Evolutionary conservation across 2,113 vertebrate genomes (phyloP).

Genomic region (Alosa alosa): DNA sequence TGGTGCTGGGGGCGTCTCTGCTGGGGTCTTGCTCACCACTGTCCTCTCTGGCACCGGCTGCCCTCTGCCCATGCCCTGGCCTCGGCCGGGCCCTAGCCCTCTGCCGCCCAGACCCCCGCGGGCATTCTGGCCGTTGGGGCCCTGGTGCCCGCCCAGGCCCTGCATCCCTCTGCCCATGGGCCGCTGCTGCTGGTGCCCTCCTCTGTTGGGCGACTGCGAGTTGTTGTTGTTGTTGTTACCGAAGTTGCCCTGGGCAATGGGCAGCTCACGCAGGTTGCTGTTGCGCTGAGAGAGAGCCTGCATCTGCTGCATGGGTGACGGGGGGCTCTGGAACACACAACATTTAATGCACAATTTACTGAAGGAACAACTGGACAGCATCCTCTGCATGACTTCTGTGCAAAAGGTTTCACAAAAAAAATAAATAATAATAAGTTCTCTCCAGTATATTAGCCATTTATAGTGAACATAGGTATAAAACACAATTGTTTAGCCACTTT

Average conservation of each 20-base stretch:
- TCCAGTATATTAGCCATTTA: too few species aligned
- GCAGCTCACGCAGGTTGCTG: conserved; percentile 91
- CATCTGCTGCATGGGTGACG: conserved; percentile 79
- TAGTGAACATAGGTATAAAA: too few species aligned
- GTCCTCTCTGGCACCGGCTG: conserved; percentile 62
- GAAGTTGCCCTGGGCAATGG: conserved; percentile 80
- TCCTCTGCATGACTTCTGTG: neutral
- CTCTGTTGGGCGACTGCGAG: conserved; percentile 71
- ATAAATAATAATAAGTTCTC: too few species aligned
- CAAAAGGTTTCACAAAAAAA: too few species aligned
- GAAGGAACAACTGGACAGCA: neutral
- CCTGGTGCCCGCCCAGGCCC: conserved; percentile 46
- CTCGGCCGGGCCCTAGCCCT: conserved; percentile 52
- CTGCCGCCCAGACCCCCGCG: conserved; percentile 53
- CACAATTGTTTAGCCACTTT: too few species aligned
- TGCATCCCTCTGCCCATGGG: conserved; percentile 1
- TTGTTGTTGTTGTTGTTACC: conserved; percentile 62
- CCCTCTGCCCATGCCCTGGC: conserved; percentile 42
- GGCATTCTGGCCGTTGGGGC: conserved; percentile 35
- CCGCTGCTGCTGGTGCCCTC: conserved; percentile 8
- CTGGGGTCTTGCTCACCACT: conserved; percentile 63
- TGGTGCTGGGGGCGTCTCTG: conserved; percentile 56
- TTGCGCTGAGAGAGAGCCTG: conserved; percentile 79
- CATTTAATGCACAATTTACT: neutral
- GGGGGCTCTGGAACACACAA: conserved; percentile 67